Conservation (phyloP, 92 coral and sea anemone genomes). For the Bergia puertoricense region DNA sequence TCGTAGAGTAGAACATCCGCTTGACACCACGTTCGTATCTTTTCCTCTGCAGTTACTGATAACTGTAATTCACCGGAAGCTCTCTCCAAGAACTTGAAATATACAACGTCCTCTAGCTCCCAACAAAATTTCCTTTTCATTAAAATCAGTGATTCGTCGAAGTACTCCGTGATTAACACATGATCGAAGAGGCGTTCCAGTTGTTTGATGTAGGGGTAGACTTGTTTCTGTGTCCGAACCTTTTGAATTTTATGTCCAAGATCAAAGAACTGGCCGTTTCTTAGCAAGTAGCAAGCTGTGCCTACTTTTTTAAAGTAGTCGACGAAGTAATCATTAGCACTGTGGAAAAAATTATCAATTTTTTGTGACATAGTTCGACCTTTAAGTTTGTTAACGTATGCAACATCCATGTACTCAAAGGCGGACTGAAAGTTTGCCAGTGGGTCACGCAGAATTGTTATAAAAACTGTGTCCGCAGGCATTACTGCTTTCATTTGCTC, state of each 20-base stretch:
- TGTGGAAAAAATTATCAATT: slow-evolving; percentile 70
- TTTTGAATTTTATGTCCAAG: slow-evolving; percentile 73
- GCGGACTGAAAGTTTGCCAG: slow-evolving; percentile 80
- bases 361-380: slow-evolving; percentile 40
- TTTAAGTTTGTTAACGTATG: slow-evolving; percentile 43
- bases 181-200: slow-evolving; percentile 71
- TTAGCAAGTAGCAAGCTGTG: slow-evolving; percentile 56
- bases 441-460: slow-evolving; percentile 92
- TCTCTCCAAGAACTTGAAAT: slow-evolving; percentile 76
- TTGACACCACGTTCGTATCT: slow-evolving; percentile 71
- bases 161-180: slow-evolving; percentile 75
- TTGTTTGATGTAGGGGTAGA: slow-evolving; percentile 45
- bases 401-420: slow-evolving; percentile 85
- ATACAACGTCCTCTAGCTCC: slow-evolving; percentile 73
- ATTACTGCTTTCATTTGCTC: slow-evolving; percentile 66
- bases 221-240: slow-evolving; percentile 52
- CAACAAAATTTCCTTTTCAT: slow-evolving; percentile 83
- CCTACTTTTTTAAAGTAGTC: slow-evolving; percentile 66
- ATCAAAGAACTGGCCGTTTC: slow-evolving; percentile 93
- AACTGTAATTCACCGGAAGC: slow-evolving; percentile 43
- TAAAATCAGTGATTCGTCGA: slow-evolving; percentile 87
- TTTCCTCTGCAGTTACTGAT: slow-evolving; percentile 39
- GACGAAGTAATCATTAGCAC: slow-evolving; percentile 58
- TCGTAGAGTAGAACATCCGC: slow-evolving; percentile 74
- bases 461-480: slow-evolving; percentile 85